A percentile compares a stretch with the other conserved stretches of the same genome.
These are phyloP conservation scores for Gymnobelideus leadbeateri DNA, from an alignment of 2,113 vertebrate genomes.

Conservation along the genomic window DNA sequence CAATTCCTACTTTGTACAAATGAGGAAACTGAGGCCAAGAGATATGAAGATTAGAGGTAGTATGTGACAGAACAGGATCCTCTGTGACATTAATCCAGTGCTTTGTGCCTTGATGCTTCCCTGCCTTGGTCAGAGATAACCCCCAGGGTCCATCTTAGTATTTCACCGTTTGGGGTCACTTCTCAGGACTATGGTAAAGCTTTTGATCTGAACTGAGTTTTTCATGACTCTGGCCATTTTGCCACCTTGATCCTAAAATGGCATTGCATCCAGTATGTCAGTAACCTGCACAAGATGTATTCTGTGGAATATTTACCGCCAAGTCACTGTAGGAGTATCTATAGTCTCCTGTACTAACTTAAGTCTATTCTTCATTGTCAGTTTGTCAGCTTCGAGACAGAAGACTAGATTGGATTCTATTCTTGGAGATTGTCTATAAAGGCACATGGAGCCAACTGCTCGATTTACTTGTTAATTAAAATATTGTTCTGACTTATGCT, in stretches of 20 bases:
- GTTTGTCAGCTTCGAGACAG: constrained; percentile 5
- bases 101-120: not conserved
- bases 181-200: not conserved
- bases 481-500: constrained; percentile 16
- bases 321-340: not conserved
- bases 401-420: not conserved
- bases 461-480: constrained; percentile 35
- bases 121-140: not conserved
- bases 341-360: not conserved
- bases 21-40: not conserved
- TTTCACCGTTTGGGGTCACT: not conserved
- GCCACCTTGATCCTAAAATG: not conserved
- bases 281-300: not conserved
- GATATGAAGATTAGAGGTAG: not conserved
- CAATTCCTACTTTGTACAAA: not conserved
- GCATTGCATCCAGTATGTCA: not conserved
- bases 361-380: not conserved
- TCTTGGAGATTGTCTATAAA: not conserved
- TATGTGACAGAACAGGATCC: not conserved
- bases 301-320: not conserved
- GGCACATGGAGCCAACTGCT: not conserved
- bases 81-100: not conserved
- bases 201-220: not conserved
- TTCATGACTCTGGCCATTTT: not conserved
- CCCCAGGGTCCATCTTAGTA: not conserved